Conservation (phyloP, 2,797 vertebrate species). For the Epinephelus malabaricus region DNA sequence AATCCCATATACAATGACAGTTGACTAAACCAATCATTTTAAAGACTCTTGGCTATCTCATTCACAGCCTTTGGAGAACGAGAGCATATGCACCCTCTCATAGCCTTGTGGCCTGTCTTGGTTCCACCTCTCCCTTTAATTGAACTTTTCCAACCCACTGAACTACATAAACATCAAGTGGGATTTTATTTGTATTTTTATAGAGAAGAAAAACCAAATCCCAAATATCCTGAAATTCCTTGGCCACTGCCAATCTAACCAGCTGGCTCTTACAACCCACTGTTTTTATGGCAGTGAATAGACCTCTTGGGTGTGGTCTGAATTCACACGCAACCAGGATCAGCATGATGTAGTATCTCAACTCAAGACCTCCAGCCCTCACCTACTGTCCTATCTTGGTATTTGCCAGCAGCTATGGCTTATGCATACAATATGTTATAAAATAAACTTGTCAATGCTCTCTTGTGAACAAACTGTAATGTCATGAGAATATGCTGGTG, state of each 20-base stretch:
- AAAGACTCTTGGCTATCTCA: background rate
- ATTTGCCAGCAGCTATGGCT: background rate
- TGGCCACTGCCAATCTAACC: conserved; percentile 64
- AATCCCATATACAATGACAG: background rate
- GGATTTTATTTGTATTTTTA: conserved; percentile 80
- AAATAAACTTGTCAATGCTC: background rate
- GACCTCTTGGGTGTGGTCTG: conserved; percentile 65
- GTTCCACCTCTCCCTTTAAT: conserved; percentile 1
- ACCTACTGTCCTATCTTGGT: background rate
- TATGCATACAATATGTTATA: background rate
- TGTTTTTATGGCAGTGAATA: conserved; percentile 58
- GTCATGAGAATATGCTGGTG: background rate
- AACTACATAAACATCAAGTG: conserved; percentile 69
- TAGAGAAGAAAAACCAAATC: conserved; percentile 64
- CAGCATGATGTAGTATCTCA: background rate
- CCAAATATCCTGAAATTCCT: conserved; percentile 71
- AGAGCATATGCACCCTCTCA: background rate
- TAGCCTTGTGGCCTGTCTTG: background rate
- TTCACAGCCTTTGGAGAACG: background rate
- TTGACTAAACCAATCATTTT: conserved; percentile 1
- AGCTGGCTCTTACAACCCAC: conserved; percentile 61
- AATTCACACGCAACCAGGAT: conserved; percentile 67
- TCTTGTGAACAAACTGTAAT: background rate
- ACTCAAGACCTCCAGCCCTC: background rate
- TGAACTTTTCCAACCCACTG: conserved; percentile 58